phyloP scores from a whole-genome alignment of 2,888 invertebrate species.

The Alitta virens region DNA sequence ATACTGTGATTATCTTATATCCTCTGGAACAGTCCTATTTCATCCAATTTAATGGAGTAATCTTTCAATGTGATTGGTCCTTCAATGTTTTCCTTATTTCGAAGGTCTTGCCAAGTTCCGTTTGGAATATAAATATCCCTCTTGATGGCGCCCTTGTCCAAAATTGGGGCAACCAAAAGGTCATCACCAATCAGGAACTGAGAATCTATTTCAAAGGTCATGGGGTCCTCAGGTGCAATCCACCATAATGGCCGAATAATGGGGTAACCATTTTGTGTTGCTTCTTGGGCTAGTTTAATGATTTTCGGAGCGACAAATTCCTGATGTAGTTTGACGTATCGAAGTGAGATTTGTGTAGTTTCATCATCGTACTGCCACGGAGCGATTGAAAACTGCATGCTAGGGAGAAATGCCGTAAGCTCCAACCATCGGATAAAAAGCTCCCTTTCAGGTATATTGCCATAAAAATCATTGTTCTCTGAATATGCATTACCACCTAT shows the following conservation, averaged over 20 bases:
- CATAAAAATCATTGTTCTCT: background rate
- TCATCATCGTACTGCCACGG: slow-evolving; percentile 83
- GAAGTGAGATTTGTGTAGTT: slow-evolving; percentile 36
- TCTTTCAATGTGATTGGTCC: slow-evolving; percentile 5
- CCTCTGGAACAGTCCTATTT: slow-evolving; percentile 9
- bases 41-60: slow-evolving; percentile 4
- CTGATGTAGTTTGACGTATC: slow-evolving; percentile 22
- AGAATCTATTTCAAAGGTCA: slow-evolving; percentile 57
- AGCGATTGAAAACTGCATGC: slow-evolving; percentile 84
- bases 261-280: slow-evolving; percentile 63
- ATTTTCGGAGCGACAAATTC: slow-evolving; percentile 30
- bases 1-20: background rate
- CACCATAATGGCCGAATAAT: slow-evolving; percentile 89
- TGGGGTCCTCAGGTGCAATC: slow-evolving; percentile 79
- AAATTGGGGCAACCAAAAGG: slow-evolving; percentile 50
- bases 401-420: slow-evolving; percentile 84
- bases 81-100: background rate
- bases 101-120: slow-evolving; percentile 27
- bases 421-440: slow-evolving; percentile 78
- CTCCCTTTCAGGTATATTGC: slow-evolving; percentile 39
- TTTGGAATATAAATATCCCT: slow-evolving; percentile 44
- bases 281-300: slow-evolving; percentile 36
- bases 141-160: slow-evolving; percentile 39
- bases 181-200: slow-evolving; percentile 52
- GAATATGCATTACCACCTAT: slow-evolving; percentile 75